Percentiles rank a stretch among this genome's conserved stretches.
phyloP scores from a whole-genome alignment of 2,888 invertebrate genomes.

The Limenitis camilla region DNA sequence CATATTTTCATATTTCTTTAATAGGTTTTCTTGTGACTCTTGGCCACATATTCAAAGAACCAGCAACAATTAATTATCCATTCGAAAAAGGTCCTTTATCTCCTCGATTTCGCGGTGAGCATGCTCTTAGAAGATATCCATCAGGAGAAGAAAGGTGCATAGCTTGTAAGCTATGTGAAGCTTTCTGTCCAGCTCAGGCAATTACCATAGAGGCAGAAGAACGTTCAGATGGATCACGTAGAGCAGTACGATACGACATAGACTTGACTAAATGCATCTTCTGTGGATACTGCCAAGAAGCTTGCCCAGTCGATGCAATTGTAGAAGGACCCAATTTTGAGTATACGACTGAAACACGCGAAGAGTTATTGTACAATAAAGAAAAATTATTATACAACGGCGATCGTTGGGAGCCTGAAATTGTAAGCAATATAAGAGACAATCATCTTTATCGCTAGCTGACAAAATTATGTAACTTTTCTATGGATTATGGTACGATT shows the following conservation, averaged over 20 bases:
- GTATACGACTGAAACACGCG: slow-evolving; percentile 97
- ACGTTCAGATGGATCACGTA: slow-evolving; percentile 93
- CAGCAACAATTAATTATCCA: slow-evolving; percentile 98
- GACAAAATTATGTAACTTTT: background rate
- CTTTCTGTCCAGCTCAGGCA: slow-evolving; percentile 98
- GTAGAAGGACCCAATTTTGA: slow-evolving; percentile 99
- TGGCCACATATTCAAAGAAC: slow-evolving; percentile 82
- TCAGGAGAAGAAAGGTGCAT: slow-evolving; percentile 99
- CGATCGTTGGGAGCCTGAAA: slow-evolving; percentile 99
- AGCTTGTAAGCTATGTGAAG: slow-evolving; percentile 99
- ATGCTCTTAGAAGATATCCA: slow-evolving; percentile 96
- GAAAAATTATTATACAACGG: slow-evolving; percentile 97
- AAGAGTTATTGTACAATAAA: slow-evolving; percentile 98
- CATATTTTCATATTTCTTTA: slow-evolving; percentile 11
- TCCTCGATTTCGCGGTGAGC: slow-evolving; percentile 97
- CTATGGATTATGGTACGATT: background rate
- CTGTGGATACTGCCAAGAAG: slow-evolving; percentile 99
- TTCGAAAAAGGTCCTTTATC: slow-evolving; percentile 99
- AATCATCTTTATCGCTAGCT: slow-evolving; percentile 55
- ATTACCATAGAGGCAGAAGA: slow-evolving; percentile 99
- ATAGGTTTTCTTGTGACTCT: slow-evolving; percentile 86
- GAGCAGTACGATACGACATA: slow-evolving; percentile 98
- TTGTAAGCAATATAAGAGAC: slow-evolving; percentile 88
- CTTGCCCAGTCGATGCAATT: slow-evolving; percentile 97
- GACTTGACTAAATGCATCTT: slow-evolving; percentile 98